These are phyloP conservation scores for Holotrichia oblita DNA, from an alignment of 1,140 invertebrate species.

Conservation along the genomic window DNA sequence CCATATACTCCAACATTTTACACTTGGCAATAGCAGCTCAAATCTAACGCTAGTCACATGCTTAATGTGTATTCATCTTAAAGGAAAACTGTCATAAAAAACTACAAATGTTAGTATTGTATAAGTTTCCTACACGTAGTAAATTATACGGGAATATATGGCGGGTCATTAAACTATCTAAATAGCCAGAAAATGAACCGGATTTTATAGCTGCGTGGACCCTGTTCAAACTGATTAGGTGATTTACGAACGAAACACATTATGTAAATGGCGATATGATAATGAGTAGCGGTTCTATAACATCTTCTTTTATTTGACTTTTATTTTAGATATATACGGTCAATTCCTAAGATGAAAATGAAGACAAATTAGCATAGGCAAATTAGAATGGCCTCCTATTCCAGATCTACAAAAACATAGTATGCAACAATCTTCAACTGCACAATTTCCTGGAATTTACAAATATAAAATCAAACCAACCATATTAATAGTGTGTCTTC, in stretches of 20 bases:
- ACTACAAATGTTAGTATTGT: neutral
- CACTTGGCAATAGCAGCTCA: neutral
- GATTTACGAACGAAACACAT: neutral
- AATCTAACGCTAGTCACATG: neutral
- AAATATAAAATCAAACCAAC: too few species aligned
- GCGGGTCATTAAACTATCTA: conserved; percentile 3
- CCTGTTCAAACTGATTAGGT: neutral
- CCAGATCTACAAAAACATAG: too few species aligned
- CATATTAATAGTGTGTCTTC: too few species aligned
- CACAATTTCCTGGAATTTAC: too few species aligned
- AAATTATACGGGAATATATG: neutral
- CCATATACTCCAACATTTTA: too few species aligned
- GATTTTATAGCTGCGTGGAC: neutral
- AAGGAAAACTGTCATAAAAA: neutral
- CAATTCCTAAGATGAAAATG: too few species aligned
- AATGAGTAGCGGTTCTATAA: neutral
- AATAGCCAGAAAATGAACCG: neutral
- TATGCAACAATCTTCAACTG: too few species aligned
- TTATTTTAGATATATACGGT: too few species aligned
- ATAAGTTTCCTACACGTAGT: neutral
- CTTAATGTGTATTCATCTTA: neutral
- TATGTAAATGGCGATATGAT: neutral
- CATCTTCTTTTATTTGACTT: neutral
- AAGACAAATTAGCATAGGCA: too few species aligned
- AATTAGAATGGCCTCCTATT: too few species aligned